phyloP scores from a whole-genome alignment of 2,888 invertebrate genomes.

The Dioctria rufipes region DNA sequence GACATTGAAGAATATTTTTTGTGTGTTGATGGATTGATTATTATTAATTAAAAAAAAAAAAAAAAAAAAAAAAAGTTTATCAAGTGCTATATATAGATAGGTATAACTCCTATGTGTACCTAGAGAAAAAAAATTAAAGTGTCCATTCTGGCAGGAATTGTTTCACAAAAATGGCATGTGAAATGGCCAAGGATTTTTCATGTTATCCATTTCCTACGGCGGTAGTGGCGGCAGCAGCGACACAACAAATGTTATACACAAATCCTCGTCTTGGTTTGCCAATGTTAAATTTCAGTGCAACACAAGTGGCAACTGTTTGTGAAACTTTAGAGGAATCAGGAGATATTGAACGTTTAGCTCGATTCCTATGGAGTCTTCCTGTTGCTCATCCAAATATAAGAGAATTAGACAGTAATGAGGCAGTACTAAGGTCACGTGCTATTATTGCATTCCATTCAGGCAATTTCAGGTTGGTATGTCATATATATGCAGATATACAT shows the following conservation, averaged over 20 bases:
- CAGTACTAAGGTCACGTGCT: slow-evolving; percentile 88
- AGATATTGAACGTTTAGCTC: slow-evolving; percentile 88
- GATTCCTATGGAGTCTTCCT: slow-evolving; percentile 92
- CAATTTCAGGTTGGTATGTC: slow-evolving; percentile 76
- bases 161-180: slow-evolving; percentile 10
- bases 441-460: slow-evolving; percentile 93
- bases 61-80: background rate
- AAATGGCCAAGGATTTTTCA: slow-evolving; percentile 3
- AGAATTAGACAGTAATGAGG: slow-evolving; percentile 88
- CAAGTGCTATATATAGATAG: too few species aligned
- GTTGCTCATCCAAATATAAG: slow-evolving; percentile 90
- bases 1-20: background rate
- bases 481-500: too few species aligned
- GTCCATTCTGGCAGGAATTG: too few species aligned
- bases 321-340: slow-evolving; percentile 97
- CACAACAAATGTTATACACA: background rate
- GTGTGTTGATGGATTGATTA: slow-evolving; percentile 10
- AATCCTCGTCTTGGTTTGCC: slow-evolving; percentile 25
- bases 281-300: slow-evolving; percentile 59
- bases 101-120: too few species aligned
- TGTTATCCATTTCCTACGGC: background rate
- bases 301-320: slow-evolving; percentile 92
- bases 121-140: background rate
- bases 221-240: background rate
- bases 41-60: background rate